These are phyloP conservation scores for Zaprionus obscuricornis DNA, from an alignment of 2,888 invertebrate genomes.

Conservation along the genomic window DNA sequence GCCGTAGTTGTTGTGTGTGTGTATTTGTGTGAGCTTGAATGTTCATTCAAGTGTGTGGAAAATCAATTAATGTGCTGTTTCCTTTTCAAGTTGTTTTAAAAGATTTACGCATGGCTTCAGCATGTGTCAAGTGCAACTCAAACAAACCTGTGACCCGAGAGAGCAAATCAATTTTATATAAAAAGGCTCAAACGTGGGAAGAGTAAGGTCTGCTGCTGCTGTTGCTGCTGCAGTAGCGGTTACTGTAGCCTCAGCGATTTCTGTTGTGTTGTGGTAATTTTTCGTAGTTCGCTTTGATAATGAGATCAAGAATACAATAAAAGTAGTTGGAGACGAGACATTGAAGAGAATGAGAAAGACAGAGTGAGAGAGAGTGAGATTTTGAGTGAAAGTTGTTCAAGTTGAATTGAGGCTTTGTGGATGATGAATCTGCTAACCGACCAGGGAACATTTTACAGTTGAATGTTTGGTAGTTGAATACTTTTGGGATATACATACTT, in stretches of 20 bases:
- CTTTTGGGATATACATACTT: no score
- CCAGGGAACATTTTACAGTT: not conserved
- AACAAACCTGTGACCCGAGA: slow-evolving; percentile 53
- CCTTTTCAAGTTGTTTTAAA: slow-evolving; percentile 63
- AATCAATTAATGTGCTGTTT: slow-evolving; percentile 67
- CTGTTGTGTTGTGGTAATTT: slow-evolving; percentile 50
- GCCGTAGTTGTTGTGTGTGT: slow-evolving; percentile 6
- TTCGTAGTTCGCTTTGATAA: slow-evolving; percentile 60
- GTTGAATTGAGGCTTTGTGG: not conserved
- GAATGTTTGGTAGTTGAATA: no score
- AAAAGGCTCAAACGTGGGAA: not conserved
- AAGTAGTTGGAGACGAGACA: slow-evolving; percentile 5
- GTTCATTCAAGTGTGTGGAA: slow-evolving; percentile 58
- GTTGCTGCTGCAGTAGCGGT: not conserved
- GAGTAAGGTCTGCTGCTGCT: no score
- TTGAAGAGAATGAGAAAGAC: no score
- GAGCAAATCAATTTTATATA: slow-evolving; percentile 62
- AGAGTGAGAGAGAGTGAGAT: no score
- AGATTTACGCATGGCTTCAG: slow-evolving; percentile 71
- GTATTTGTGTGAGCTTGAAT: slow-evolving; percentile 40
- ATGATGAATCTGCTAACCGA: not conserved
- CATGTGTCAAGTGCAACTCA: slow-evolving; percentile 73
- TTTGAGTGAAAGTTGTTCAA: no score
- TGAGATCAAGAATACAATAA: slow-evolving; percentile 65
- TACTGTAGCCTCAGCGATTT: slow-evolving; percentile 13